A percentile compares a stretch with the other conserved stretches of the same genome.
phyloP scores from a whole-genome alignment of 2,113 vertebrate genomes.

The Meleagris gallopavo region DNA sequence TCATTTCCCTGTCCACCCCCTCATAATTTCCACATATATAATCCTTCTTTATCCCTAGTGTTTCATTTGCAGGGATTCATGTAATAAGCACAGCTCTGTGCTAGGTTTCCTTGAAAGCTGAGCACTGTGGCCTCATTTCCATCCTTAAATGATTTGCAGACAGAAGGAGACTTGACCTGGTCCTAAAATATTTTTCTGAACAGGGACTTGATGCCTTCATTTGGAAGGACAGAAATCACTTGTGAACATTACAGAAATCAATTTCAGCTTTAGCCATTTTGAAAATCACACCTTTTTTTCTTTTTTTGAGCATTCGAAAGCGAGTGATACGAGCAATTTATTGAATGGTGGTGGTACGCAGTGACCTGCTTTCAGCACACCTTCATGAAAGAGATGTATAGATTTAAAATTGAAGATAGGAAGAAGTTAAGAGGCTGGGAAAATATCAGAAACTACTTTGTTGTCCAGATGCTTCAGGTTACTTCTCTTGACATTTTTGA shows the following conservation, averaged over 20 bases:
- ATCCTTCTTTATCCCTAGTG: constrained; percentile 32
- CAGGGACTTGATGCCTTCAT: background rate
- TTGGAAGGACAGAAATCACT: background rate
- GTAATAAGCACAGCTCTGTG: constrained; percentile 28
- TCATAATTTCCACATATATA: constrained; percentile 30
- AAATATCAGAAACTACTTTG: background rate
- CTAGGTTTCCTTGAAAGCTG: constrained; percentile 52
- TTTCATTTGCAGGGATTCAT: constrained; percentile 46
- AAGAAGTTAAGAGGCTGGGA: background rate
- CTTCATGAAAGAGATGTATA: background rate
- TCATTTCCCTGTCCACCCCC: constrained; percentile 44
- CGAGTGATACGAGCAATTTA: background rate
- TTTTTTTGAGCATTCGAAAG: background rate
- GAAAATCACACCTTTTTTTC: background rate
- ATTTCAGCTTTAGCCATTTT: background rate
- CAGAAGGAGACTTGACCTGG: background rate
- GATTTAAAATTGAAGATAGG: background rate
- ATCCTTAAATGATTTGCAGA: background rate
- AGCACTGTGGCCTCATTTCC: constrained; percentile 11
- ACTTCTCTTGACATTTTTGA: background rate
- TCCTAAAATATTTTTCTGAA: background rate
- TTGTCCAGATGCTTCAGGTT: background rate
- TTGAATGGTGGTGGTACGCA: background rate
- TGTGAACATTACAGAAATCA: background rate
- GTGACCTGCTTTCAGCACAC: background rate